These are phyloP conservation scores for Steinernema hermaphroditum DNA, from an alignment of 2,888 invertebrate genomes.

Conservation along the genomic window DNA sequence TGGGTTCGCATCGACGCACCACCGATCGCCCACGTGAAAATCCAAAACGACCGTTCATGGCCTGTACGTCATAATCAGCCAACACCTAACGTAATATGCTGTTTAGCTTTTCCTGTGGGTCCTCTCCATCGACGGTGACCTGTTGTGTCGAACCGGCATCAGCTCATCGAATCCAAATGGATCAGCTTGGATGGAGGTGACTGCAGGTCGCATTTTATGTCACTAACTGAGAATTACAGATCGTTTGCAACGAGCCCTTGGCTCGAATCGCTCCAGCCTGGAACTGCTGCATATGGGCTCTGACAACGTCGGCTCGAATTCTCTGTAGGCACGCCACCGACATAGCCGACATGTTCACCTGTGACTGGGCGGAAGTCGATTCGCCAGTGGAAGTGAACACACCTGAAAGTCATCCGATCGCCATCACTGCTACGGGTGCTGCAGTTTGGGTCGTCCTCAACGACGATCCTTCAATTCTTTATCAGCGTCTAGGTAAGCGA, in stretches of 20 bases:
- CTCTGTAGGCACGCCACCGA: constrained; percentile 6
- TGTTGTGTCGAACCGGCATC: constrained; percentile 17
- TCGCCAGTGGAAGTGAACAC: constrained; percentile 4
- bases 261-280: constrained; percentile 6
- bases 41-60: constrained; percentile 20
- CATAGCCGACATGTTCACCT: constrained; percentile 21
- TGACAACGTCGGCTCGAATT: constrained; percentile 11
- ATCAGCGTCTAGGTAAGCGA: constrained; percentile 8
- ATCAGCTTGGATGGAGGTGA: constrained; percentile 17
- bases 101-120: constrained; percentile 21
- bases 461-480: constrained; percentile 17
- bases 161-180: neutral
- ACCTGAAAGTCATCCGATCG: constrained; percentile 5
- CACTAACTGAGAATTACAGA: neutral
- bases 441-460: constrained; percentile 18
- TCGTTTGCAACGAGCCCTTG: constrained; percentile 15
- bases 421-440: constrained; percentile 11
- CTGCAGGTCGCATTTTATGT: neutral
- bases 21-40: constrained; percentile 12
- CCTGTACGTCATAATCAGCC: neutral
- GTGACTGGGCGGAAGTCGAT: constrained; percentile 12
- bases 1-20: constrained; percentile 22
- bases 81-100: neutral
- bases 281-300: constrained; percentile 19
- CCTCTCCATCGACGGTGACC: constrained; percentile 12